phyloP scores from a whole-genome alignment of 1,140 invertebrate genomes.

The Drosophila pandora region DNA sequence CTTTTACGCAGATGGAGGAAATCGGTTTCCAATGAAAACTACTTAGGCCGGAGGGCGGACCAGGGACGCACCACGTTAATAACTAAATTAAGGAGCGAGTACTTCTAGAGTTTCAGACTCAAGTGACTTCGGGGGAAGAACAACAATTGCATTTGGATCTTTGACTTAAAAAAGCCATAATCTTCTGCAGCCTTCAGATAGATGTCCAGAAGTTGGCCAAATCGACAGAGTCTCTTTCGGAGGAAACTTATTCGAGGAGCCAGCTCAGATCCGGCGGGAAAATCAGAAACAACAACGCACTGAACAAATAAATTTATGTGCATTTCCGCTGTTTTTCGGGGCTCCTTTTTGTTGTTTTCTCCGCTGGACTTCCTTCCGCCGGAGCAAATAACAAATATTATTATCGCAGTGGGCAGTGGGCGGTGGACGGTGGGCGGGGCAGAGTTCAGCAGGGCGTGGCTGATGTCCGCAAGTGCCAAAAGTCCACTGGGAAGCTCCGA shows the following conservation, averaged over 20 bases:
- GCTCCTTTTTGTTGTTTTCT: constrained; percentile 31
- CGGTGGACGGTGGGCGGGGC: neutral
- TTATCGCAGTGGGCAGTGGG: constrained; percentile 71
- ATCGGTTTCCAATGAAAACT: constrained; percentile 72
- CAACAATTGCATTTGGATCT: neutral
- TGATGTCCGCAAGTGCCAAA: neutral
- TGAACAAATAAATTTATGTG: constrained; percentile 83
- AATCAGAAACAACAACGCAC: constrained; percentile 46
- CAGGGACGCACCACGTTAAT: constrained; percentile 33
- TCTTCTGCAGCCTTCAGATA: no score
- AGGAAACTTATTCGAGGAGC: constrained; percentile 10
- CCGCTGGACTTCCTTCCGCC: constrained; percentile 74
- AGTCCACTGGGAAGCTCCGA: no score
- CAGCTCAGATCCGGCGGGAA: neutral
- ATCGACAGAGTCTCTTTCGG: no score
- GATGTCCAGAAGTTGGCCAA: no score
- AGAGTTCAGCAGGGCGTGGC: constrained; percentile 3
- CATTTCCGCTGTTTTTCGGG: constrained; percentile 71
- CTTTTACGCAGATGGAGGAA: constrained; percentile 51
- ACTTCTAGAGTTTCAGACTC: constrained; percentile 16
- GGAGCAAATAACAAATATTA: constrained; percentile 84
- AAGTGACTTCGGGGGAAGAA: neutral
- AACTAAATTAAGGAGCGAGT: constrained; percentile 62
- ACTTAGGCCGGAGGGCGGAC: constrained; percentile 40
- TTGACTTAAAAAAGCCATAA: no score